phyloP scores from a whole-genome alignment of 2,888 invertebrate species.

The Caenorhabditis sp. region DNA sequence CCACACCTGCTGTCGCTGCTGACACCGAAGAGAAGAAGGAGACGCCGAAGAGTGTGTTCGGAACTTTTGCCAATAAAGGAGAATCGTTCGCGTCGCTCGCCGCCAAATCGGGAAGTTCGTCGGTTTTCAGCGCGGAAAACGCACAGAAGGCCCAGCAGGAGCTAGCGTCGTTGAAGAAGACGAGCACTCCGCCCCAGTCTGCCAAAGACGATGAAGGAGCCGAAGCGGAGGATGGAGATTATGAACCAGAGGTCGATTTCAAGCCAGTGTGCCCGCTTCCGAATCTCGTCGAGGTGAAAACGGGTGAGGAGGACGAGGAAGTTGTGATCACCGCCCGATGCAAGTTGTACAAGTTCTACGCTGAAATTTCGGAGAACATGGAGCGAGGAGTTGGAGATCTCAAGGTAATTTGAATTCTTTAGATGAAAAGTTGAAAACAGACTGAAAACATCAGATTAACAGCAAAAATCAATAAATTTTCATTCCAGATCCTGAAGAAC shows the following conservation, averaged over 20 bases:
- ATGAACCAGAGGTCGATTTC: constrained; percentile 79
- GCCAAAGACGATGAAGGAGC: constrained; percentile 25
- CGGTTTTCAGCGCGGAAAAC: constrained; percentile 59
- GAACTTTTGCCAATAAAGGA: constrained; percentile 24
- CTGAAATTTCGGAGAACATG: constrained; percentile 83
- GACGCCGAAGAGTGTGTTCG: constrained; percentile 55
- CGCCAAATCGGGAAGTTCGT: constrained; percentile 4
- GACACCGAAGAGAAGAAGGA: constrained; percentile 22
- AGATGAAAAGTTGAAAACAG: no score
- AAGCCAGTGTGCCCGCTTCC: constrained; percentile 82
- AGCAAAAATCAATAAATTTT: no score
- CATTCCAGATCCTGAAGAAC: constrained; percentile 86
- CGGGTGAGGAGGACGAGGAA: constrained; percentile 82
- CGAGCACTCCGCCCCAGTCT: constrained; percentile 33
- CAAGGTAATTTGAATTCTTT: constrained; percentile 80
- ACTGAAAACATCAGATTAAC: no score
- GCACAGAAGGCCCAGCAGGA: constrained; percentile 67
- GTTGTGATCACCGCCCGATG: constrained; percentile 83
- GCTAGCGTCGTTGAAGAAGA: constrained; percentile 65
- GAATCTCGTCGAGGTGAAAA: constrained; percentile 80
- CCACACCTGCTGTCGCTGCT: background rate
- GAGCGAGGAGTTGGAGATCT: constrained; percentile 85
- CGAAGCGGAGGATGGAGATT: constrained; percentile 68
- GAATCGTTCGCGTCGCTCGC: constrained; percentile 51
- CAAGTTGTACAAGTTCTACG: constrained; percentile 84